These are phyloP conservation scores for Paraplagusia blochii DNA, from an alignment of 2,113 vertebrate species.

Conservation along the genomic window DNA sequence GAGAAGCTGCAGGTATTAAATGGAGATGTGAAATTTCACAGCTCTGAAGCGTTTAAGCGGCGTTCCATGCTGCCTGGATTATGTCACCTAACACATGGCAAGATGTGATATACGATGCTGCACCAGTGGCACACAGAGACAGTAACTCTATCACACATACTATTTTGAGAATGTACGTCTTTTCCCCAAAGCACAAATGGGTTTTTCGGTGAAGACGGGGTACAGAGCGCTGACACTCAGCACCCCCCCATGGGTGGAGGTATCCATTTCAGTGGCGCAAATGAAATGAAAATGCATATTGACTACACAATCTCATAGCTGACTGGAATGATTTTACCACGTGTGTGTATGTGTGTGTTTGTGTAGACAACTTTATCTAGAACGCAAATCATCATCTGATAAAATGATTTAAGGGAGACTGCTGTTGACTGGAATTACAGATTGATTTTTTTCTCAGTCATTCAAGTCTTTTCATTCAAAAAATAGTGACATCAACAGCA, in stretches of 20 bases:
- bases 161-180: conserved; percentile 75
- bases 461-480: too few species aligned
- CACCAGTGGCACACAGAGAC: conserved; percentile 52
- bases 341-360: conserved; percentile 20
- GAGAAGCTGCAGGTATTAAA: conserved; percentile 49
- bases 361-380: conserved; percentile 2
- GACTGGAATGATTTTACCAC: conserved; percentile 51
- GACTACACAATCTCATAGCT: conserved; percentile 43
- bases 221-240: conserved; percentile 38
- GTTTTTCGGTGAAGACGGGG: conserved; percentile 51
- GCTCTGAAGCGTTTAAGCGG: conserved; percentile 41
- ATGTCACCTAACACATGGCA: conserved; percentile 69
- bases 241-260: conserved; percentile 46
- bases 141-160: conserved; percentile 73
- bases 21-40: conserved; percentile 50
- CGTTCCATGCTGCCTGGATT: conserved; percentile 58
- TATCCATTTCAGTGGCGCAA: conserved; percentile 54
- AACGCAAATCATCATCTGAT: conserved; percentile 21
- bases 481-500: too few species aligned
- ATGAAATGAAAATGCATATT: conserved; percentile 63
- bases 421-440: neutral
- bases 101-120: conserved; percentile 67
- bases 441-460: too few species aligned
- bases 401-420: conserved; percentile 7
- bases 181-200: conserved; percentile 68